A percentile compares a stretch with the other conserved stretches of the same genome.
These are phyloP conservation scores for Polia nebulosa DNA, from an alignment of 2,888 invertebrate species.

Conservation along the genomic window DNA sequence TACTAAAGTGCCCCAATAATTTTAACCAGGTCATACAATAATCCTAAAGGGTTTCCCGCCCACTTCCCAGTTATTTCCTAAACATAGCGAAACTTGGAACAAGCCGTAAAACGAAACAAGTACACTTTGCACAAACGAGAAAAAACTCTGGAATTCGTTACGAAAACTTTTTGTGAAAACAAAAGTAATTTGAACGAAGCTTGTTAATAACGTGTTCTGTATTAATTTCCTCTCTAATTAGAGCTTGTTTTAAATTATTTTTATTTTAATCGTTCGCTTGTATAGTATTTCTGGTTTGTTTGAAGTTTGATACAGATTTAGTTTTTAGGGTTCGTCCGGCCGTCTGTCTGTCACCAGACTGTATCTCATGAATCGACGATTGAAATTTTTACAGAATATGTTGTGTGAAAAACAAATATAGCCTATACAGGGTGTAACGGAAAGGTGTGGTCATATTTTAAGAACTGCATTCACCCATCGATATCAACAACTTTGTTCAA, in stretches of 20 bases:
- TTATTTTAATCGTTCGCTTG: constrained; percentile 15
- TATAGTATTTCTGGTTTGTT: background rate
- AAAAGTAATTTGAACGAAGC: constrained; percentile 65
- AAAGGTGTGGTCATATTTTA: too few species aligned
- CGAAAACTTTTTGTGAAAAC: constrained; percentile 61
- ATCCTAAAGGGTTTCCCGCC: constrained; percentile 38
- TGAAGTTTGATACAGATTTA: background rate
- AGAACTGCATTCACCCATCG: too few species aligned
- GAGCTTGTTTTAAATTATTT: constrained; percentile 34
- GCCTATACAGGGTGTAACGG: too few species aligned
- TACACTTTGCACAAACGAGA: constrained; percentile 56
- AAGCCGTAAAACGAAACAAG: constrained; percentile 58
- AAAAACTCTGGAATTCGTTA: constrained; percentile 61
- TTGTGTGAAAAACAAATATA: too few species aligned
- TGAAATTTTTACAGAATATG: too few species aligned
- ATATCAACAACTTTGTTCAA: too few species aligned
- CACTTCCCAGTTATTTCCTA: constrained; percentile 41
- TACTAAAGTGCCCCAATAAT: constrained; percentile 22
- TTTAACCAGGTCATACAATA: constrained; percentile 42
- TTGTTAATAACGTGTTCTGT: constrained; percentile 59
- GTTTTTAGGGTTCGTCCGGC: too few species aligned
- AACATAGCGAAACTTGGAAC: constrained; percentile 47
- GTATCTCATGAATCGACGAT: too few species aligned
- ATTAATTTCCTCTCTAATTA: constrained; percentile 61
- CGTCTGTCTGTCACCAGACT: too few species aligned